Conservation (phyloP, 2,797 vertebrate genomes). For the Neosalanx taihuensis region DNA sequence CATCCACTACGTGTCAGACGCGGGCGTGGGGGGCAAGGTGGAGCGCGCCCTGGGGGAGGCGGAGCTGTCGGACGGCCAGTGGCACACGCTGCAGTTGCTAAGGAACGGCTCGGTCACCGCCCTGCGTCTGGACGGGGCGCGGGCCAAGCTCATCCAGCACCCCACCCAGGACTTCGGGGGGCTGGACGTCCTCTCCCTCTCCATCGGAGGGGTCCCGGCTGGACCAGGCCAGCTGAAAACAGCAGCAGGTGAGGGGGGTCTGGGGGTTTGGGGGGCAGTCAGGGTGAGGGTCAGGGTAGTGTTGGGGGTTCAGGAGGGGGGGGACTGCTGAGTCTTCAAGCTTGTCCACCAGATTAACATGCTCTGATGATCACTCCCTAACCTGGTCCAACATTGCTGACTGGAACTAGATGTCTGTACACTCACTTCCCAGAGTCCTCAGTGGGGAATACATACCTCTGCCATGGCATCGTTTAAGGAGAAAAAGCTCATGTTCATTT, state of each 20-base stretch:
- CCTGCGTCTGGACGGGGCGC: constrained; percentile 76
- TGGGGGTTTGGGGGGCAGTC: not conserved
- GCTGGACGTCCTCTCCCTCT: constrained; percentile 83
- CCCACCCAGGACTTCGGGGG: constrained; percentile 93
- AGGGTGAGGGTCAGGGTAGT: not conserved
- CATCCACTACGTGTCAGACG: constrained; percentile 89
- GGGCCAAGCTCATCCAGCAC: constrained; percentile 77
- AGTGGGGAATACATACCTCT: constrained; percentile 46
- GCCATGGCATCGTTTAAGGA: constrained; percentile 40
- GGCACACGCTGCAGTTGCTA: constrained; percentile 84
- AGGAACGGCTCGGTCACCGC: constrained; percentile 83
- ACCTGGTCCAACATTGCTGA: constrained; percentile 49
- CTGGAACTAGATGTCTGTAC: not conserved
- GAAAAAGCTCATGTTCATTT: constrained; percentile 22
- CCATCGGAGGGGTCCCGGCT: constrained; percentile 86
- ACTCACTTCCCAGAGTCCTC: constrained; percentile 29
- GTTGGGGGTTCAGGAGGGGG: not conserved
- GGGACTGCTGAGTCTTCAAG: not conserved
- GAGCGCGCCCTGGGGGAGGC: constrained; percentile 85
- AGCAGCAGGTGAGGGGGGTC: constrained; percentile 76
- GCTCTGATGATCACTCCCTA: constrained; percentile 31
- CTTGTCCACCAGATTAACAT: constrained; percentile 29
- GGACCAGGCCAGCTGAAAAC: constrained; percentile 77
- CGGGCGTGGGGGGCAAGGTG: constrained; percentile 89
- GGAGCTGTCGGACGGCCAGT: constrained; percentile 85